Conservation (phyloP, 2,113 vertebrate genomes). For the Tichodroma muraria region DNA sequence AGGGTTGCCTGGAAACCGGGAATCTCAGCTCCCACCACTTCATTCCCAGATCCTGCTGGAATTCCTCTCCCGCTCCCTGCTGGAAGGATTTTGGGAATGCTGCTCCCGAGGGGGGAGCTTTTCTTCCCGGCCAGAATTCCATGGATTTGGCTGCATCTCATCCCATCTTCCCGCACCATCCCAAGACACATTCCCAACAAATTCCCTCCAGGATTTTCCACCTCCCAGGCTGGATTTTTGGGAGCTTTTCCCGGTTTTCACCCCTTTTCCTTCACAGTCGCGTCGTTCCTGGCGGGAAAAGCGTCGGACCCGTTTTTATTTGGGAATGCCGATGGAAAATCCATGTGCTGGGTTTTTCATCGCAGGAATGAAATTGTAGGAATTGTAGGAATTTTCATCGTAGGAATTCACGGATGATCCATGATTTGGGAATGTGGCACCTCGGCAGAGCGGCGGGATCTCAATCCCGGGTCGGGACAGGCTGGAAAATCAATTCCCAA, state of each 20-base stretch:
- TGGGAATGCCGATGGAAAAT: neutral
- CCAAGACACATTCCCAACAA: neutral
- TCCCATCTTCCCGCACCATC: neutral
- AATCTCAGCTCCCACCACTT: accelerated
- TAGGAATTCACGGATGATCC: neutral
- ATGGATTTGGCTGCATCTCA: neutral
- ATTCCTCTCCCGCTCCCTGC: neutral
- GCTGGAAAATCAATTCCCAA: neutral
- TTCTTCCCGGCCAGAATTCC: neutral
- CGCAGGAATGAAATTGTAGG: too few relatives aligned
- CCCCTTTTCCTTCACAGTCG: neutral
- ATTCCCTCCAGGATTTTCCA: neutral
- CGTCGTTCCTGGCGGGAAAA: neutral
- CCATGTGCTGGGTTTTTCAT: accelerated
- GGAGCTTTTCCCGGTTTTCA: neutral
- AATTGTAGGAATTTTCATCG: too few relatives aligned
- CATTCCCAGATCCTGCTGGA: neutral
- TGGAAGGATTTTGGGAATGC: neutral
- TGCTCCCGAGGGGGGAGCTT: too few relatives aligned
- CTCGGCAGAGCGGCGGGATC: neutral
- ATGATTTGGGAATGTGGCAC: neutral
- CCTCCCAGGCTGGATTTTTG: neutral
- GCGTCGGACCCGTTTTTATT: accelerated
- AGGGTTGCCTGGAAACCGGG: neutral
- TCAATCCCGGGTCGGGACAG: neutral